Evolutionary conservation across 1,140 invertebrate genomes (phyloP), one percentile per base, ranked within the genome.

Genomic region (Procambarus clarkii): DNA sequence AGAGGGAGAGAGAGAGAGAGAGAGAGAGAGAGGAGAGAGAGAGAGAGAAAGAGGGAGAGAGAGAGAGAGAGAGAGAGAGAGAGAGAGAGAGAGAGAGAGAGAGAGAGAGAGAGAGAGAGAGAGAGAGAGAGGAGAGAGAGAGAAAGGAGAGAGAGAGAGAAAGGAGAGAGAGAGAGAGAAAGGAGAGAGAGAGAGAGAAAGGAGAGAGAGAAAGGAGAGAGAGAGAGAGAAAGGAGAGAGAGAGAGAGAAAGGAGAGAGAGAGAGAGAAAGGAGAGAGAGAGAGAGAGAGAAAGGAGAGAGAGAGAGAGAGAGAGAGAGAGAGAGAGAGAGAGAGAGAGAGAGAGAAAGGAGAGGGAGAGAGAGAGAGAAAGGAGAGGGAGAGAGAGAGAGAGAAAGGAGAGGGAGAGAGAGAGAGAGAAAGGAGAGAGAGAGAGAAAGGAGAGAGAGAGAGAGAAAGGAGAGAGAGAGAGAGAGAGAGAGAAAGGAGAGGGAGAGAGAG

Each of bases 261-360:
- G 15, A 34, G 15, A 46, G 5, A 46, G 13, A 50, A 24, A 50
- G 15, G 21, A 15, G n/a, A 21, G 45, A 24, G 0, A 24, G 64
- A 50, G 45, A 54, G 46, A 50, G 15, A 15, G 45, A 8, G n/a
- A 24, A 44, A 74, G 64, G 45, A 34, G 45, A 8, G 46, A 11
- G 1, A 74, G 45, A 46, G 44, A 54, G 71, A 85, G 64, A 74
- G 60, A 69, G 60, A 74, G 34, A 71, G 34, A 74, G 46, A 48
- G 83, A 74, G 64, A 85, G 64, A 18, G 64, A 74, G 83, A 85
- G 64, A 76, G 69, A 11, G 34, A 24, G 76, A 54, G 21, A 46
- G 34, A 24, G 50, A 11, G 46, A 2, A 0, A 44, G 50, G 3
- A 74, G 44, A 1, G 9, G 15, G 44, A 1, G 44, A 46, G 83